Percentiles rank a stretch among this genome's conserved stretches.
phyloP scores from a whole-genome alignment of 1,140 invertebrate genomes.

The Nebria ingens region DNA sequence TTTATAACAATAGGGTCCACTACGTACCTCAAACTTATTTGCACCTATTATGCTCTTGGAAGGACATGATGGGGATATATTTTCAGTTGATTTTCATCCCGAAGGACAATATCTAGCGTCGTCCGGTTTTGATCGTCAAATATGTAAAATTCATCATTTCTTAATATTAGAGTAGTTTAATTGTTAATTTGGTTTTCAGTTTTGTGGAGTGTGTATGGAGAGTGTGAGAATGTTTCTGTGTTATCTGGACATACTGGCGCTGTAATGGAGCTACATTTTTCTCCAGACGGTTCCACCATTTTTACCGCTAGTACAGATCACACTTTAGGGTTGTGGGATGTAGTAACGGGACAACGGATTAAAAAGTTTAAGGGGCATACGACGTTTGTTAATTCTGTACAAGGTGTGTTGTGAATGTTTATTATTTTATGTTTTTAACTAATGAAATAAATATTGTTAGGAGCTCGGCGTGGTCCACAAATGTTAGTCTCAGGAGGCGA shows the following conservation, averaged over 20 bases:
- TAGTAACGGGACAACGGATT: constrained; percentile 72
- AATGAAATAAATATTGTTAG: constrained; percentile 26
- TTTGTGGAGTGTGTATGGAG: constrained; percentile 95
- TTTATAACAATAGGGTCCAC: constrained; percentile 36
- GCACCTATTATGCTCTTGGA: constrained; percentile 95
- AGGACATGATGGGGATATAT: constrained; percentile 96
- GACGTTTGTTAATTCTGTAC: constrained; percentile 79
- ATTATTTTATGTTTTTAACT: constrained; percentile 14
- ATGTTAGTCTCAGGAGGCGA: constrained; percentile 89
- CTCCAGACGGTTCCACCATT: constrained; percentile 83
- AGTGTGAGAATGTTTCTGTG: constrained; percentile 93
- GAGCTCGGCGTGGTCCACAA: constrained; percentile 77
- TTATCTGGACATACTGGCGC: constrained; percentile 94
- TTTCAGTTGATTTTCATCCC: constrained; percentile 87
- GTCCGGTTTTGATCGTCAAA: constrained; percentile 92
- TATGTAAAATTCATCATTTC: constrained; percentile 56
- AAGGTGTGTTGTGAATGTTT: constrained; percentile 31
- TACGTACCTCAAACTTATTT: constrained; percentile 77
- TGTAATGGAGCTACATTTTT: constrained; percentile 91
- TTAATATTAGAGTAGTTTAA: constrained; percentile 10
- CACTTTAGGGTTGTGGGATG: constrained; percentile 92
- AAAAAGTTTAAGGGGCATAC: constrained; percentile 89
- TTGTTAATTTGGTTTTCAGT: constrained; percentile 46
- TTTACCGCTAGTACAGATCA: constrained; percentile 92
- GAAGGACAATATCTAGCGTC: constrained; percentile 91